Base-by-base conservation (phyloP, 2,888 invertebrate genomes). In the Pogonocherus hispidulus region DNA sequence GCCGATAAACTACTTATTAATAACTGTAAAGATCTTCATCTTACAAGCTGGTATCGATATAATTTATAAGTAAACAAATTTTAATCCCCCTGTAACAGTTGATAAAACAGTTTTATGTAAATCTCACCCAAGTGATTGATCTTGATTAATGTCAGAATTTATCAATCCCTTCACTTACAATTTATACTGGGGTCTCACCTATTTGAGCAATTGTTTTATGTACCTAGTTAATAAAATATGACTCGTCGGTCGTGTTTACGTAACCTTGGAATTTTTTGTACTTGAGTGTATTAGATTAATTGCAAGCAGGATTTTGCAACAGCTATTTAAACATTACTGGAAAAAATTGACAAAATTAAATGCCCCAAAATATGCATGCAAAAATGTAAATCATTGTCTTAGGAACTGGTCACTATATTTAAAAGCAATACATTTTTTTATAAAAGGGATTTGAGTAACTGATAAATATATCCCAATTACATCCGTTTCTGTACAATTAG, bases 221-320 rank as follows among this genome's bases (percentile, higher is more conserved):
- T 27, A 16, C 27, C 16, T 23, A 47, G 18, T 11, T 16, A 14
- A 51, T 11, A 51, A 27, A 16, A 23, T 51, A 5, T 14, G 14
- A 51, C 6, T 14, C 23, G 22, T 20, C 23, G 16, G 51, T 14
- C n/a, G n/a, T 51, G 51, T 51, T 51, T 51, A 51, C 16, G 8
- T 51, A 51, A 16, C 51, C 51, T 51, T 51, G 51, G 27, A 23
- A 51, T 51, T 22, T 51, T 27, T 51, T n/a, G 23, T 27, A 51
- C 22, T 27, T 27, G 18, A 51, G n/a, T 14, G 14, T 51, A 6
- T 51, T 16, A 51, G 23, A 9, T 51, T 51, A 51, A 23, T 27
- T 16, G 16, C 16, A 14, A 1, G 27, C 6, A 19, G 5, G 41
- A 3, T 41, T 41, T 41, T 14, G 3, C 41, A 41, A 2, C 16